Evolutionary conservation across 2,888 invertebrate species (phyloP), one percentile per base, ranked within the genome.

Genomic region (Lasioglossum zephyrum): DNA sequence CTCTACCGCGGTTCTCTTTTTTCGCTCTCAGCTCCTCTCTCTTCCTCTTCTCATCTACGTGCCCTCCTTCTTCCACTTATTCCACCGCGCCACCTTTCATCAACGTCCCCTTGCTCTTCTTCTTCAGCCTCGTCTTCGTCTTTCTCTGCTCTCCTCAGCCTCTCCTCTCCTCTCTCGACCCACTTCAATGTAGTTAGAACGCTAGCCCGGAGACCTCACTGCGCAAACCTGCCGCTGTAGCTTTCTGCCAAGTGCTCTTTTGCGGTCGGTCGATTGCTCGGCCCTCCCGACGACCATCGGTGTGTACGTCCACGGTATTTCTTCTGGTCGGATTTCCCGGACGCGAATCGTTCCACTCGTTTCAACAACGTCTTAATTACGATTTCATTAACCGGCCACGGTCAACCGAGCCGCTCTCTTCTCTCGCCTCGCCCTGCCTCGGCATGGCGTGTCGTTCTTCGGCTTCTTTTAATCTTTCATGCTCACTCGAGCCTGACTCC

Each of bases 281-380:
- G 70, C 44, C 41, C 53, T 69, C 22, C 39, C 69, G 36, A 57
- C 73, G 39, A 47, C 86, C 79, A 77, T 80, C 41, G 74, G 49
- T 77, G 36, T 57, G 57, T 57, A n/a, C 57, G 57, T 57, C 57
- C 57, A 57, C 57, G 69, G 39, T 47, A 22, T 70, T 74, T 70
- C 49, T 77, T 73, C 63, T 63, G 26, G 44, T 2, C 22, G 53
- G 57, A 36, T 47, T 57, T 73, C 63, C 41, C 77, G 22, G 74
- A 73, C 39, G 79, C 77, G 66, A 47, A 73, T 82, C 77, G 72
- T 44, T 79, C 36, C 82, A 31, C 78, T 81, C 75, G 75, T 49
- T 60, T 86, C 86, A 31, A 73, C 78, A 66, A 72, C 77, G 86
- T 91, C 90, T 88, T 89, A 92, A 92, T 92, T 92, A 90, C 88